A percentile compares a stretch with the other conserved stretches of the same genome.
These are phyloP conservation scores for Pachyseris speciosa DNA, from an alignment of 64 coral and sea anemone genomes.

Conservation along the genomic window DNA sequence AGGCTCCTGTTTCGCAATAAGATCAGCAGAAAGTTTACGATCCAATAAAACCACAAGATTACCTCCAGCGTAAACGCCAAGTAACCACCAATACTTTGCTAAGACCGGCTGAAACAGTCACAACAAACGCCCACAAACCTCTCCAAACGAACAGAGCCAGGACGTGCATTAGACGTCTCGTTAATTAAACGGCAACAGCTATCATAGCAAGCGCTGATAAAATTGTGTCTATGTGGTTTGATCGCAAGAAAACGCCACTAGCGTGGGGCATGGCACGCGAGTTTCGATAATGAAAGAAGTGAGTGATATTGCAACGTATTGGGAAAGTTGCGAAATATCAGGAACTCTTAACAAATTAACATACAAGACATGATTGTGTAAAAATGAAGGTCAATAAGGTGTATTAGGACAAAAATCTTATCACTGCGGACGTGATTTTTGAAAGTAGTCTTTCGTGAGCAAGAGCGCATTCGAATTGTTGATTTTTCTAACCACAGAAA, in stretches of 20 bases:
- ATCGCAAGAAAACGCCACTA: not conserved
- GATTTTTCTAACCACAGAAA: not conserved
- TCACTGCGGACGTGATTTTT: not conserved
- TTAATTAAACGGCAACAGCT: not conserved
- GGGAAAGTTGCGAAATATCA: not conserved
- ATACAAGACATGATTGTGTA: not conserved
- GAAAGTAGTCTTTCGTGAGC: not conserved
- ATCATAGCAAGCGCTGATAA: not conserved
- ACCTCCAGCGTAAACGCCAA: not conserved
- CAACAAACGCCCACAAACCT: not conserved
- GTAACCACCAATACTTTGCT: not conserved
- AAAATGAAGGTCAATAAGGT: not conserved
- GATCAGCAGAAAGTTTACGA: not conserved
- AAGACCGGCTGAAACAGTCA: not conserved
- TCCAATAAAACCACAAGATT: not conserved
- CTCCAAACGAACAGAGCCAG: not conserved
- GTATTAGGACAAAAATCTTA: not conserved
- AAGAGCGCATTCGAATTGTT: not conserved
- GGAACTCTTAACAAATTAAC: not conserved
- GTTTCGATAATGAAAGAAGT: not conserved
- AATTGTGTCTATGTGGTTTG: not conserved
- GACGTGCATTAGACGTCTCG: too few relatives aligned
- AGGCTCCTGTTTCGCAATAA: not conserved
- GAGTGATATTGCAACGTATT: not conserved
- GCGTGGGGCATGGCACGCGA: not conserved